These are phyloP conservation scores for Syrista parreyssii DNA, from an alignment of 2,888 invertebrate genomes.

Conservation along the genomic window DNA sequence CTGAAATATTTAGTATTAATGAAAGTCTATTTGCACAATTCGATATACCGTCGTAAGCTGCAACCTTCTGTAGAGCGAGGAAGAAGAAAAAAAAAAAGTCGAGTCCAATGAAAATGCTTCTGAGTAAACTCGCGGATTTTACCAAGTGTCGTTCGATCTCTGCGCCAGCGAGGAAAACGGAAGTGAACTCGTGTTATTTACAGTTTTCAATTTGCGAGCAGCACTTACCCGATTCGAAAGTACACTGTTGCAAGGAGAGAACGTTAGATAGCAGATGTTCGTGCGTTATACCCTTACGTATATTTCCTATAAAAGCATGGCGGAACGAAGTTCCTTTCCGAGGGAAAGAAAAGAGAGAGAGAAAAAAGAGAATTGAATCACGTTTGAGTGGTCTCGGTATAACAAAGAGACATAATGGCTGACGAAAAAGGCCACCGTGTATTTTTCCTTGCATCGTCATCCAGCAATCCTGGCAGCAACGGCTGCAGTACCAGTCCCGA, in stretches of 20 bases:
- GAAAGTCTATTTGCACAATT: neutral
- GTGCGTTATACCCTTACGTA: neutral
- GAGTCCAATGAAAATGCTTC: neutral
- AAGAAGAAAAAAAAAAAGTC: too few relatives aligned
- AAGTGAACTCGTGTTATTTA: neutral
- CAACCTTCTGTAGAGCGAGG: too few relatives aligned
- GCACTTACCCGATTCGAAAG: neutral
- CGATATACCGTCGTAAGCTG: neutral
- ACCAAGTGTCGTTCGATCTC: neutral
- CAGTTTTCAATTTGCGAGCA: neutral
- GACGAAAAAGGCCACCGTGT: neutral
- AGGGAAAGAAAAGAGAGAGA: neutral
- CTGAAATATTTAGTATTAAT: neutral
- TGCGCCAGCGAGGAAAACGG: neutral
- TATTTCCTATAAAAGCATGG: neutral
- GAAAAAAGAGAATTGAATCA: neutral
- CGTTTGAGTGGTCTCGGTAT: neutral
- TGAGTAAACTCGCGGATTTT: neutral
- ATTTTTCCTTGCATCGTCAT: neutral
- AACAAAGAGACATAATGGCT: neutral
- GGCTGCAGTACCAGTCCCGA: neutral
- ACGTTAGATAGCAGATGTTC: neutral
- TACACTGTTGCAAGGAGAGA: neutral
- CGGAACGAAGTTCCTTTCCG: neutral
- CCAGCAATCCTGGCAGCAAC: neutral